Conservation (phyloP, 2,797 vertebrate genomes). For the Argyrosomus regius region DNA sequence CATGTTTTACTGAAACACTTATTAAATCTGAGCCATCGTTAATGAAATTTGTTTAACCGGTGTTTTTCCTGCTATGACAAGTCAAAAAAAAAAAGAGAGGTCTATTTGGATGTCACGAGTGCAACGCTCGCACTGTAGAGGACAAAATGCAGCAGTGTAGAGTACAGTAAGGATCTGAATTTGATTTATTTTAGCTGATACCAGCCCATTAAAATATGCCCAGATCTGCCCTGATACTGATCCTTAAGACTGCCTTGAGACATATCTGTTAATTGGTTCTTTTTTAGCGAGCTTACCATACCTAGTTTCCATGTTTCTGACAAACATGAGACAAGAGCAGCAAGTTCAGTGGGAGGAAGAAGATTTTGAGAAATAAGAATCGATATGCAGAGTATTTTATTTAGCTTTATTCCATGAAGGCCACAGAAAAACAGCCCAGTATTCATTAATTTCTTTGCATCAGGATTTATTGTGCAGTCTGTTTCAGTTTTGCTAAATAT, state of each 20-base stretch:
- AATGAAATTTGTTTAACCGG: neutral
- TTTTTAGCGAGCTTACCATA: neutral
- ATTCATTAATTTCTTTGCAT: neutral
- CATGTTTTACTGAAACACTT: neutral
- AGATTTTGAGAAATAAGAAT: neutral
- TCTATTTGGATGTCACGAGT: no score
- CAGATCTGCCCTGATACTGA: no score
- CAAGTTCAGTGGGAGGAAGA: neutral
- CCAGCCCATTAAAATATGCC: no score
- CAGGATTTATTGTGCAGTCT: slow-evolving; percentile 29
- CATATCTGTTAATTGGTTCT: neutral
- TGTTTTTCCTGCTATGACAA: neutral
- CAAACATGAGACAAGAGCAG: neutral
- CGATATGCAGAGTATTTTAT: neutral
- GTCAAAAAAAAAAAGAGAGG: neutral
- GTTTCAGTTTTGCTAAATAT: slow-evolving; percentile 10
- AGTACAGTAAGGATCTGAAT: neutral
- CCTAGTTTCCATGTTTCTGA: neutral
- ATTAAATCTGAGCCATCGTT: neutral
- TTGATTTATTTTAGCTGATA: neutral
- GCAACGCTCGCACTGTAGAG: no score
- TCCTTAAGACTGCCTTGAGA: neutral
- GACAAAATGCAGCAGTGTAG: neutral
- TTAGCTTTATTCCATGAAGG: neutral
- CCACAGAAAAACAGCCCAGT: neutral